These are phyloP conservation scores for Heliothis virescens DNA, from an alignment of 1,140 invertebrate genomes.

Conservation along the genomic window DNA sequence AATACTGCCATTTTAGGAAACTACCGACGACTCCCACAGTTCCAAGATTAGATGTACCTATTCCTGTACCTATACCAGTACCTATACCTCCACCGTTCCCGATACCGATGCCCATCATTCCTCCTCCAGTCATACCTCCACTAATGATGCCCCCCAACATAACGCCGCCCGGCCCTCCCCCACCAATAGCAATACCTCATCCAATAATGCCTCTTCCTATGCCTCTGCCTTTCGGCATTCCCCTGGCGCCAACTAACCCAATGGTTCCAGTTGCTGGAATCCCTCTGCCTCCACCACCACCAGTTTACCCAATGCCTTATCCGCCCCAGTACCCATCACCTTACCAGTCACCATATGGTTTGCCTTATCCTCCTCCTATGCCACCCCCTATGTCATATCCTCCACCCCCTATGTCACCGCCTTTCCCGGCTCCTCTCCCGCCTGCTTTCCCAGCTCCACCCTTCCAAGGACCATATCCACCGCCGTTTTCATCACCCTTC, in stretches of 20 bases:
- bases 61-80: conserved; percentile 40
- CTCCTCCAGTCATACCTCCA: conserved; percentile 13
- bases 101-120: conserved; percentile 27
- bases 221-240: conserved; percentile 57
- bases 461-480: not conserved
- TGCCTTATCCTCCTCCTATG: not conserved
- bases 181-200: conserved; percentile 39
- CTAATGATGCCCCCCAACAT: not conserved
- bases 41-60: not conserved
- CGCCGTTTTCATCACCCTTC: conserved; percentile 21
- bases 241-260: conserved; percentile 52
- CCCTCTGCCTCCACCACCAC: conserved; percentile 18
- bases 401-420: not conserved
- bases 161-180: conserved; percentile 1
- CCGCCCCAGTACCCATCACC: not conserved
- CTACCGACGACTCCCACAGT: not conserved
- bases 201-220: conserved; percentile 36
- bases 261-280: conserved; percentile 54
- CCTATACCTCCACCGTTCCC: conserved; percentile 33
- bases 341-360: conserved; percentile 1
- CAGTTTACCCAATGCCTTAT: not conserved
- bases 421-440: not conserved
- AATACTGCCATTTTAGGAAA: conserved; percentile 63
- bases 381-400: not conserved
- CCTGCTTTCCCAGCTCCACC: conserved; percentile 2